phyloP scores from a whole-genome alignment of 2,113 vertebrate species.

The Martes martes region DNA sequence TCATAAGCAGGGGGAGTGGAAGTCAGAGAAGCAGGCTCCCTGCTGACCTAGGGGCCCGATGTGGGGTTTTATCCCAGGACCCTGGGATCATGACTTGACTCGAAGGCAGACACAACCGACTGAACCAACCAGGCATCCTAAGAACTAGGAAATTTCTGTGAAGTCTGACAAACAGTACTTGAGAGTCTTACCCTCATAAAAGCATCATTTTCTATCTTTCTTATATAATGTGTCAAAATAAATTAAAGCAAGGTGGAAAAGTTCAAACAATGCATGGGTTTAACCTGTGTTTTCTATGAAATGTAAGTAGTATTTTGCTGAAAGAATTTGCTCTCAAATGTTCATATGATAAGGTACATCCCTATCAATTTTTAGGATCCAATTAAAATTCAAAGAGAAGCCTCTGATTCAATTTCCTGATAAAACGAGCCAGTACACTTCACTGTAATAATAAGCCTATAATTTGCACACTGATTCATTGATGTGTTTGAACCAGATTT shows the following conservation, averaged over 20 bases:
- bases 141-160: not conserved
- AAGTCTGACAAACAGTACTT: not conserved
- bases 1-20: no score
- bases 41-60: no score
- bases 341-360: not conserved
- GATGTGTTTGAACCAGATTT: not conserved
- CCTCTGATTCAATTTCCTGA: not conserved
- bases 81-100: no score
- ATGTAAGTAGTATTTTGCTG: not conserved
- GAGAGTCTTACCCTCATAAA: not conserved
- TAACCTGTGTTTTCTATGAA: not conserved
- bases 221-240: not conserved
- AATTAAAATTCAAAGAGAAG: conserved; percentile 1
- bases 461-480: not conserved
- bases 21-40: no score
- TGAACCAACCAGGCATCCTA: no score
- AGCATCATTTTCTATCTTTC: not conserved
- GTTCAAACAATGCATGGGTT: not conserved
- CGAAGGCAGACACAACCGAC: no score
- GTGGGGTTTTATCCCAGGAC: no score
- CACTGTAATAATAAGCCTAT: not conserved
- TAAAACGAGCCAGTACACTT: not conserved
- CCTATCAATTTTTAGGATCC: not conserved
- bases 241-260: not conserved
- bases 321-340: not conserved